Evolutionary conservation across 2,888 invertebrate species (phyloP), one percentile per base, ranked within the genome.

Genomic region (Timandra comae): DNA sequence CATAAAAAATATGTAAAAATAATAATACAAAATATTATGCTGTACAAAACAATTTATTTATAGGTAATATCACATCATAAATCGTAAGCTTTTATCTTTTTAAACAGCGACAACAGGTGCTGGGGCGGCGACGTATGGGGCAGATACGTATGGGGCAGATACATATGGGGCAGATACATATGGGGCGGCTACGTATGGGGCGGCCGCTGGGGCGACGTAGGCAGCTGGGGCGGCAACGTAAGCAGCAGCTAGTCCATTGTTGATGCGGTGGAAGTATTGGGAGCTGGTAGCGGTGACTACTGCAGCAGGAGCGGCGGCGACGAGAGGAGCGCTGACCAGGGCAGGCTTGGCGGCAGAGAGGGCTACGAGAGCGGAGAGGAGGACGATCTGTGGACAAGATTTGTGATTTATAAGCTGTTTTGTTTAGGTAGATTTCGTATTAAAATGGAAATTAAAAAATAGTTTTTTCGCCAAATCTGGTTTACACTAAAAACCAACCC

Each of bases 211-310:
- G 2, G 68, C 74, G 1, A 73, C 69, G 40, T 75, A 75, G 0
- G 76, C 63, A 1, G 74, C 75, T 3, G 80, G 76, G 7, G 84
- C 79, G 2, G 80, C 80, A 1, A 81, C 75, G 58, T 79, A 85
- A 0, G 73, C 79, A 21, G 69, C 77, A 26, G 76, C 85, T 0
- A 81, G 42, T 0, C 80, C 77, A 49, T 90, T 91, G 77, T 89
- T 89, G 62, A 89, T 88, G 47, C 90, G 87, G 34, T 91, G 88
- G 65, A 90, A 84, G 52, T 90, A 90, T 63, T 92, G 91, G 11
- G 90, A 90, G 70, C 91, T 91, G 54, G 87, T 87, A 2, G 91
- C 89, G 0, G 91, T 91, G 35, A 89, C 88, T 7, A 88, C 70
- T 0, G 87, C 82, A 1, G 78, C 75, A 1, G 24, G 24, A 10